Conservation (phyloP, 2,888 invertebrate species). For the Antheraea assamensis region DNA sequence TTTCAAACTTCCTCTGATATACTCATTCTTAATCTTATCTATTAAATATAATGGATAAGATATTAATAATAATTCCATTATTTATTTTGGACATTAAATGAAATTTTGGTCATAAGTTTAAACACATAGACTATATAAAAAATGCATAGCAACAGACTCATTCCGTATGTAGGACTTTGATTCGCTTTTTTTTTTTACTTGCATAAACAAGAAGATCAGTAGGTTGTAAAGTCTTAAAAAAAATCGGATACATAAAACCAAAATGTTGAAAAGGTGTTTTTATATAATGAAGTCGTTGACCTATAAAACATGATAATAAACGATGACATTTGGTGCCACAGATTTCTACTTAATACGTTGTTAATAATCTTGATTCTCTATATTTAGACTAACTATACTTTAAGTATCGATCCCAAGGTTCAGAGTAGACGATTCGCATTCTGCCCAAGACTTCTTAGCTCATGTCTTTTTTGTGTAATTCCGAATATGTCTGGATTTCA, state of each 20-base stretch:
- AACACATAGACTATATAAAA: too few species aligned
- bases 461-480: not conserved
- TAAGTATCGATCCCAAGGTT: not conserved
- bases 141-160: too few species aligned
- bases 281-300: slow-evolving; percentile 1
- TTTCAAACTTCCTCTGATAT: too few species aligned
- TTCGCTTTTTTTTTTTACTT: not conserved
- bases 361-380: not conserved
- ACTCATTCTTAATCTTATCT: too few species aligned
- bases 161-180: not conserved
- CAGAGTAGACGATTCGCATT: not conserved
- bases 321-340: not conserved
- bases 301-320: not conserved
- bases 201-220: not conserved
- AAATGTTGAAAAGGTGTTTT: not conserved
- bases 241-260: not conserved
- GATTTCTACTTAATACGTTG: not conserved
- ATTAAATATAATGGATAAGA: too few species aligned
- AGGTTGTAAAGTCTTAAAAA: not conserved
- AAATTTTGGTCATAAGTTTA: too few species aligned
- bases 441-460: not conserved
- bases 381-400: not conserved
- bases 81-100: too few species aligned
- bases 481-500: too few species aligned
- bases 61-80: too few species aligned